Percentiles rank a stretch among this genome's conserved stretches.
Conservation (phyloP, 2,888 invertebrate genomes). For the Brenthis ino region DNA sequence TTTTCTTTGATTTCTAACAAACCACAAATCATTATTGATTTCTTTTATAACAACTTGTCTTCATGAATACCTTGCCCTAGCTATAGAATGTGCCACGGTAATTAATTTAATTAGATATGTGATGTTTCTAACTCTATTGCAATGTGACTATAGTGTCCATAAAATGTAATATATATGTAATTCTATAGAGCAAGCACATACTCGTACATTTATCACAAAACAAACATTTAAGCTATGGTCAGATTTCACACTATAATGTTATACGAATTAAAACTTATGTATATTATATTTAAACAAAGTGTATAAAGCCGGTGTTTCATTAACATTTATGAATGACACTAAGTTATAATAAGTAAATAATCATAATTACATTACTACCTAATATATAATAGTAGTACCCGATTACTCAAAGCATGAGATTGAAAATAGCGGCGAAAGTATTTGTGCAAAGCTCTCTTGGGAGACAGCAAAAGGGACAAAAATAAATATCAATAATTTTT, state of each 20-base stretch:
- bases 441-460: neutral
- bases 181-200: neutral
- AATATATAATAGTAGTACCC: neutral
- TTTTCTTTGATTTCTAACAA: neutral
- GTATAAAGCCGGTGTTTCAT: neutral
- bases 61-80: neutral
- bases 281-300: too few relatives aligned
- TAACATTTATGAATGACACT: neutral
- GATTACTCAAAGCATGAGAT: neutral
- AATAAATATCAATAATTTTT: too few relatives aligned
- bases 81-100: neutral
- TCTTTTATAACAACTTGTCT: neutral
- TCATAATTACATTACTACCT: too few relatives aligned
- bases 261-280: neutral
- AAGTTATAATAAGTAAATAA: neutral
- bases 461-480: too few relatives aligned
- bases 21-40: neutral
- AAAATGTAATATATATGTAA: neutral
- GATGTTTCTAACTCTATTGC: neutral
- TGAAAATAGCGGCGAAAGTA: neutral
- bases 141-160: neutral
- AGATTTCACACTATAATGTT: constrained; percentile 1
- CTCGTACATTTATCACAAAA: neutral
- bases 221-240: neutral
- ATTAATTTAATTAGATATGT: constrained; percentile 3